A percentile compares a stretch with the other conserved stretches of the same genome.
Conservation (phyloP, 2,888 invertebrate species). For the Hirtodrosophila histrioides region DNA sequence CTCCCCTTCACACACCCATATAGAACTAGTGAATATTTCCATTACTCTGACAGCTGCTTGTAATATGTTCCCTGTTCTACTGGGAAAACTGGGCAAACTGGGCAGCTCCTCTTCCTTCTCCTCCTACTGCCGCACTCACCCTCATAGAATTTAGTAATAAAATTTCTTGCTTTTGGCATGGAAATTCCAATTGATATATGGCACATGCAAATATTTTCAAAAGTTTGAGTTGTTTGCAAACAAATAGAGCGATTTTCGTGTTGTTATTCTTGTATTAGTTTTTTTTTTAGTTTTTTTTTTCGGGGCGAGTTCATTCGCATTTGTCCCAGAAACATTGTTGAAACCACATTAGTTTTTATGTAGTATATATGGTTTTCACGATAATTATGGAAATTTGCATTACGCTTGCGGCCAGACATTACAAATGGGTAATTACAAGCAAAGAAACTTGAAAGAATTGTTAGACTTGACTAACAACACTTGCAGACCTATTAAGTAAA, state of each 20-base stretch:
- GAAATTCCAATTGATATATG: constrained; percentile 62
- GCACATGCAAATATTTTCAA: constrained; percentile 68
- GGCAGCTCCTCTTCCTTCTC: constrained; percentile 1
- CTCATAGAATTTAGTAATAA: constrained; percentile 26
- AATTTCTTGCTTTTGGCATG: constrained; percentile 32
- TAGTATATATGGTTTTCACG: constrained; percentile 16
- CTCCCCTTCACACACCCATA: constrained; percentile 5
- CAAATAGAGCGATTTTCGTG: constrained; percentile 52
- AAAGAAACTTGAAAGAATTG: constrained; percentile 1
- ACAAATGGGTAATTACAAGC: constrained; percentile 11
- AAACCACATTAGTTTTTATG: constrained; percentile 43
- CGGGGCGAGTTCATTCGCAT: constrained; percentile 66
- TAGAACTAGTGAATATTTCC: constrained; percentile 26
- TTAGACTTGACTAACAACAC: too few species aligned
- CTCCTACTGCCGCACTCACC: too few species aligned
- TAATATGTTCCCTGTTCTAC: constrained; percentile 53
- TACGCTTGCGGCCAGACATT: constrained; percentile 24
- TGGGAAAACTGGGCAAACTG: constrained; percentile 28
- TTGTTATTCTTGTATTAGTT: constrained; percentile 18
- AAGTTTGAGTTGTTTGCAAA: constrained; percentile 59
- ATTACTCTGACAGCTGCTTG: constrained; percentile 61
- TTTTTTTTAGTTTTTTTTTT: constrained; percentile 15
- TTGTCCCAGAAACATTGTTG: constrained; percentile 63
- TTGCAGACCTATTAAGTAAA: background rate
- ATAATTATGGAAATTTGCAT: constrained; percentile 57